These are phyloP conservation scores for Perca fluviatilis DNA, from an alignment of 2,113 vertebrate species.

Conservation along the genomic window DNA sequence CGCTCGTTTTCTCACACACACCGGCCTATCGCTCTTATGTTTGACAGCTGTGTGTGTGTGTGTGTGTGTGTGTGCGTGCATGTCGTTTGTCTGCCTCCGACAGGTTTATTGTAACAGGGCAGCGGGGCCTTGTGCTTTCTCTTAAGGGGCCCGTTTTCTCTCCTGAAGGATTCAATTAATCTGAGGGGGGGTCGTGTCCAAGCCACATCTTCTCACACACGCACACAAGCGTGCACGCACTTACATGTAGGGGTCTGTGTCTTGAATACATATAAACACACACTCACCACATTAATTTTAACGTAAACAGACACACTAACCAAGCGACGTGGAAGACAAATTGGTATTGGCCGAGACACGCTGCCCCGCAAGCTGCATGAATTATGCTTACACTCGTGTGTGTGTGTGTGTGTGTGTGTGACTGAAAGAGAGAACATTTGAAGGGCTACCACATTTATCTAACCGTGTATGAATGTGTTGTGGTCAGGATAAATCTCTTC, in stretches of 20 bases:
- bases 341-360: slow-evolving; percentile 47
- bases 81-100: slow-evolving; percentile 74
- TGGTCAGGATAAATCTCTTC: slow-evolving; percentile 74
- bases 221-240: neutral
- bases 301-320: slow-evolving; percentile 69
- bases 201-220: slow-evolving; percentile 30
- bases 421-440: slow-evolving; percentile 40
- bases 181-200: slow-evolving; percentile 64
- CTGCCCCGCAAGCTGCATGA: slow-evolving; percentile 56
- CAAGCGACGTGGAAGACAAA: slow-evolving; percentile 64
- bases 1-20: slow-evolving; percentile 46
- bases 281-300: slow-evolving; percentile 67
- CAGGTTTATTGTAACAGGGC: slow-evolving; percentile 80
- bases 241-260: slow-evolving; percentile 28
- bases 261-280: slow-evolving; percentile 69
- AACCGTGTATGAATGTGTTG: slow-evolving; percentile 64
- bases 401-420: slow-evolving; percentile 11
- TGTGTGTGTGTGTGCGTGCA: neutral
- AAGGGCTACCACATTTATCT: slow-evolving; percentile 74
- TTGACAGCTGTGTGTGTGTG: slow-evolving; percentile 64
- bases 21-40: slow-evolving; percentile 51
- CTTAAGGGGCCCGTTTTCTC: slow-evolving; percentile 77
- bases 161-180: slow-evolving; percentile 82
- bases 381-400: slow-evolving; percentile 44
- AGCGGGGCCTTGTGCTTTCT: slow-evolving; percentile 73